phyloP scores from a whole-genome alignment of 2,888 invertebrate species.

The Margaritifera margaritifera region DNA sequence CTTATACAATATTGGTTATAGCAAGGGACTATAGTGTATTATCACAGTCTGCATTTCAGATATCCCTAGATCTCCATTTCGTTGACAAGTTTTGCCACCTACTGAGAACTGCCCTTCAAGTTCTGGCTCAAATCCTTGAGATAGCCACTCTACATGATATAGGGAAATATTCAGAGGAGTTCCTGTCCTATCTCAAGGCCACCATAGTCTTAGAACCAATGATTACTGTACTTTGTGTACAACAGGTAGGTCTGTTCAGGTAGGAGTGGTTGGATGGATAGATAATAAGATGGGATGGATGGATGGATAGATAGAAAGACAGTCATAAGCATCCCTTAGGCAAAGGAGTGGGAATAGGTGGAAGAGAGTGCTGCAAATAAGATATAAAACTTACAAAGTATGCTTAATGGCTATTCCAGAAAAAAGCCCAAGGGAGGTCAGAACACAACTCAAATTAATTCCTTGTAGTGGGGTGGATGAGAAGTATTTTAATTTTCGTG shows the following conservation, averaged over 20 bases:
- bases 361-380: too few relatives aligned
- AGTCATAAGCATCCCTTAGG: too few relatives aligned
- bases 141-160: slow-evolving; percentile 77
- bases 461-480: too few relatives aligned
- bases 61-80: slow-evolving; percentile 72
- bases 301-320: too few relatives aligned
- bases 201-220: slow-evolving; percentile 83
- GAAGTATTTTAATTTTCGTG: too few relatives aligned
- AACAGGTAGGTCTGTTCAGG: slow-evolving; percentile 77
- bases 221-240: slow-evolving; percentile 82
- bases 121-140: slow-evolving; percentile 78
- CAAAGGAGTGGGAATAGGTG: too few relatives aligned
- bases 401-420: too few relatives aligned
- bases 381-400: too few relatives aligned
- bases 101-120: slow-evolving; percentile 76
- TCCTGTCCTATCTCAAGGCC: slow-evolving; percentile 83
- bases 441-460: too few relatives aligned
- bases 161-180: slow-evolving; percentile 85
- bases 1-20: too few relatives aligned
- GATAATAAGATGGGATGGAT: too few relatives aligned
- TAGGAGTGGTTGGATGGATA: not conserved
- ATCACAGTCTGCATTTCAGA: slow-evolving; percentile 75
- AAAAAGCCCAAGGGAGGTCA: too few relatives aligned
- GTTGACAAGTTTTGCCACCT: slow-evolving; percentile 69
- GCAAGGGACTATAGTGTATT: slow-evolving; percentile 48